Conservation (phyloP, 2,888 invertebrate genomes). For the Dicycla oo region DNA sequence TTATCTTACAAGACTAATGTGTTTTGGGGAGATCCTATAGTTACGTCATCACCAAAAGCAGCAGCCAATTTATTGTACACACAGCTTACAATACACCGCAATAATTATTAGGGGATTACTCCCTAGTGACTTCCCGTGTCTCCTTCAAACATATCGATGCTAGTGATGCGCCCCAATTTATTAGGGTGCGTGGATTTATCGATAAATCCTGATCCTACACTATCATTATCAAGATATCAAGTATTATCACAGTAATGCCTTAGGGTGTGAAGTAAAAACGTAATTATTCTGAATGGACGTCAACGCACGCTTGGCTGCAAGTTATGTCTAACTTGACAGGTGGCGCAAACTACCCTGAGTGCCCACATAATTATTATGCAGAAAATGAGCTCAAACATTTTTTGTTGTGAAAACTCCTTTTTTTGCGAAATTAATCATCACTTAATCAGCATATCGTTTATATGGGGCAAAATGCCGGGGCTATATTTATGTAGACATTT, state of each 20-base stretch:
- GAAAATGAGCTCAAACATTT: conserved; percentile 24
- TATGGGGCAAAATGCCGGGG: conserved; percentile 7
- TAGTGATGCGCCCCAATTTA: conserved; percentile 60
- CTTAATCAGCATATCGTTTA: conserved; percentile 34
- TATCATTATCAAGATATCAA: conserved; percentile 40
- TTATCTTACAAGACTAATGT: conserved; percentile 50
- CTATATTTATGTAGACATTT: conserved; percentile 18
- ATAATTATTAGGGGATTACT: conserved; percentile 76
- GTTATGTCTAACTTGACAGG: conserved; percentile 42
- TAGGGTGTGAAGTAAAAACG: conserved; percentile 40
- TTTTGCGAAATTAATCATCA: conserved; percentile 49
- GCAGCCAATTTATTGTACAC: conserved; percentile 58
- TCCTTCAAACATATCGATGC: conserved; percentile 60
- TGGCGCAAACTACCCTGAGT: conserved; percentile 22
- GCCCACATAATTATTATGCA: conserved; percentile 39
- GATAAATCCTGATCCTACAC: conserved; percentile 49
- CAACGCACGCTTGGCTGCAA: conserved; percentile 6
- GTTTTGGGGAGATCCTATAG: conserved; percentile 46
- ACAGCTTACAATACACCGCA: conserved; percentile 66
- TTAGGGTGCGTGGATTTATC: conserved; percentile 38
- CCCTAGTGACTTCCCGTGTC: conserved; percentile 66
- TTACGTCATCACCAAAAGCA: conserved; percentile 58
- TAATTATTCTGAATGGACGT: conserved; percentile 44
- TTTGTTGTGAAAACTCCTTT: conserved; percentile 24
- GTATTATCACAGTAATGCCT: conserved; percentile 30